Base-by-base conservation (phyloP, 1,140 invertebrate genomes). In the Nomia melanderi region DNA sequence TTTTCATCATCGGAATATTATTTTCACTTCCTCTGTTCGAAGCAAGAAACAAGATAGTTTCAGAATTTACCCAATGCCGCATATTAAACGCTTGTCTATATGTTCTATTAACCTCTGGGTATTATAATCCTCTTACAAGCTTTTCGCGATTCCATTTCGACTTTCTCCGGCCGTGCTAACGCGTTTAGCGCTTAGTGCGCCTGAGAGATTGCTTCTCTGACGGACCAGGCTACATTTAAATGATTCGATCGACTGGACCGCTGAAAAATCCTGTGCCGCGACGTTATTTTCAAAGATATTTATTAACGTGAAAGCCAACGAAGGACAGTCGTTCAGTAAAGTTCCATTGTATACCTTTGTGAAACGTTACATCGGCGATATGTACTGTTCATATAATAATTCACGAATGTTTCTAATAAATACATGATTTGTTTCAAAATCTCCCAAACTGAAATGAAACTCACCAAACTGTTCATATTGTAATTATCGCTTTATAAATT, bases 41-140 rank as follows among this genome's bases (percentile, higher is more conserved):
- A n/a, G 20, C 12, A 17, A 44, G 41, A 44, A 44, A 5, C 41
- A 44, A 44, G 41, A 44, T 44, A 63, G 50, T 56, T 75, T 66
- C 57, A 44, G 62, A 57, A 57, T 75, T 31, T 33, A 47, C 33
- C 41, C 47, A 57, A 36, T 36, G n/a, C 53, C 29, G 25, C 1
- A 27, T 31, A 27, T 41, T 33, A 59, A 75, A 31, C 63, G 39
- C 27, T 20, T 8, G 53, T 27, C 27, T 75, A 36, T 25, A 75
- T n/a, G 62, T 66, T 57, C 63, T 54, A 66, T 75, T 66, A 66
- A 75, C 53, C 63, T 66, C 36, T 7, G 12, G 33, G 63, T 27
- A 65, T 65, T 75, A 75, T 65, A 66, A 75, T 69, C 63, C 54
- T 69, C 53, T 76, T 69, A 60, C 23, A 60, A 76, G 54, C 64